Evolutionary conservation across 2,888 invertebrate species (phyloP).

Genomic region (Conomelus anceps): DNA sequence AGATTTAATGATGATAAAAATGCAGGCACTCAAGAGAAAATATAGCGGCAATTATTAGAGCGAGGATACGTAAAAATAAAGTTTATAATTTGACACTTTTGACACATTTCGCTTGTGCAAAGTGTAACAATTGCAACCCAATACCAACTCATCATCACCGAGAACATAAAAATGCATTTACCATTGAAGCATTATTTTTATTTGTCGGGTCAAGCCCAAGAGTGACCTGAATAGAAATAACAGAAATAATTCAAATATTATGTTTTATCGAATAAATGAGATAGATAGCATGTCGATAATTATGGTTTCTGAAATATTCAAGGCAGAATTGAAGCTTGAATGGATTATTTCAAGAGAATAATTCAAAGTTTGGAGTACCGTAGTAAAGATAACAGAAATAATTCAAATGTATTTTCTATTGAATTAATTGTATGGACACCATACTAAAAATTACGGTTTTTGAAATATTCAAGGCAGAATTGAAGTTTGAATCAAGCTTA

Average conservation of each 20-base stretch:
- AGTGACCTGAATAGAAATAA: conserved; percentile 28
- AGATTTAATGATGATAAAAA: too few species aligned
- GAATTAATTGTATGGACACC: background rate
- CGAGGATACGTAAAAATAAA: background rate
- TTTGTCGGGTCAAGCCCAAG: conserved; percentile 32
- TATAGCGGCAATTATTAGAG: background rate
- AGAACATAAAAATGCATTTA: conserved; percentile 20
- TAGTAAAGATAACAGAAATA: conserved; percentile 7
- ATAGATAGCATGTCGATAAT: background rate
- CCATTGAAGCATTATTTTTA: conserved; percentile 29
- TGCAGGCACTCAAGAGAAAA: background rate
- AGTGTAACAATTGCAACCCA: background rate
- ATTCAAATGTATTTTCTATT: conserved; percentile 10
- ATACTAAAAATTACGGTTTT: background rate
- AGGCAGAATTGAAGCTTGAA: too few species aligned
- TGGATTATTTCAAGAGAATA: too few species aligned
- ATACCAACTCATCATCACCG: background rate
- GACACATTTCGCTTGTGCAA: background rate
- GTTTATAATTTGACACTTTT: background rate
- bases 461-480: too few species aligned
- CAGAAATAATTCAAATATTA: conserved; percentile 1
- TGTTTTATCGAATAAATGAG: background rate
- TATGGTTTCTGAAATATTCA: background rate
- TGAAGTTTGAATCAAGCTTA: too few species aligned
- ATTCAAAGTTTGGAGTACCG: too few species aligned